Conservation (phyloP, 1,140 invertebrate species). For the Andrena cerasifolii region DNA sequence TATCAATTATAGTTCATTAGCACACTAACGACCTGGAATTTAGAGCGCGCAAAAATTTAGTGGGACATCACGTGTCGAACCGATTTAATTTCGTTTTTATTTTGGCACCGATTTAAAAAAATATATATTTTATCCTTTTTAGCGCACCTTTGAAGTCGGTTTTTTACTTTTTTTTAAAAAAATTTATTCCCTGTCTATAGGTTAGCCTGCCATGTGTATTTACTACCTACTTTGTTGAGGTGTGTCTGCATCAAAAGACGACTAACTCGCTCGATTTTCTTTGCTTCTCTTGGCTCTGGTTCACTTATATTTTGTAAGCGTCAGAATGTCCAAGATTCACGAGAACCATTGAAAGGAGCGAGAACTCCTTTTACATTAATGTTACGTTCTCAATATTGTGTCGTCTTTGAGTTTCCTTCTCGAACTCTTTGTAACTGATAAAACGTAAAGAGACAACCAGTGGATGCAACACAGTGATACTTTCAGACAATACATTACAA, state of each 20-base stretch:
- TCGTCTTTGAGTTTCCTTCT: conserved; percentile 7
- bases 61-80: too few species aligned
- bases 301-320: conserved; percentile 70
- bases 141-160: too few species aligned
- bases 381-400: not conserved
- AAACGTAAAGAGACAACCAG: conserved; percentile 66
- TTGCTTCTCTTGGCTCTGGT: conserved; percentile 29
- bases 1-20: too few species aligned
- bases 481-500: conserved; percentile 82
- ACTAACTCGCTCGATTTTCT: not conserved
- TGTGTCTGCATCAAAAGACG: not conserved
- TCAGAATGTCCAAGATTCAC: conserved; percentile 53
- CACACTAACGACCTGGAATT: too few species aligned
- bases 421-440: conserved; percentile 22
- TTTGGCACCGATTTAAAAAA: too few species aligned
- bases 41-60: too few species aligned
- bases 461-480: conserved; percentile 79
- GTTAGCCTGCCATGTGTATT: not conserved
- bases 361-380: not conserved
- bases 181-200: not conserved
- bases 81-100: too few species aligned
- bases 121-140: too few species aligned
- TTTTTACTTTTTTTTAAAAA: too few species aligned
- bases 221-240: not conserved
- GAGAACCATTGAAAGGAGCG: conserved; percentile 14